Evolutionary conservation across 2,888 invertebrate genomes (phyloP), one percentile per base, ranked within the genome.

Genomic region (Morinoia aosen): DNA sequence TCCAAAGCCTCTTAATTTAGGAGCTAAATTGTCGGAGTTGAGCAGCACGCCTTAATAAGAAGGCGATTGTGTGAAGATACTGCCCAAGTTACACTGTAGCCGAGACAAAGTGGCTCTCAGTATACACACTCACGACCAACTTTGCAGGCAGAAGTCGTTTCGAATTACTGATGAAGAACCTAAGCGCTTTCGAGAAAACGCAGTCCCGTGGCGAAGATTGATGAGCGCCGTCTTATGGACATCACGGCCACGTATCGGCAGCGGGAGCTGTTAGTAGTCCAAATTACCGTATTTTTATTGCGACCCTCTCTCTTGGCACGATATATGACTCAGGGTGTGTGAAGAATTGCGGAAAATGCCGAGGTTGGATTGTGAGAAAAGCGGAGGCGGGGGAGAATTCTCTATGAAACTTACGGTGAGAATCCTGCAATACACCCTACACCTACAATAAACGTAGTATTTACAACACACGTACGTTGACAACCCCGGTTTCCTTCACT

Each of bases 61-160:
- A 93, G 93, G 93, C 57, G 93, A 93, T 93, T 93, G 93, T 93
- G 93, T 93, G 93, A 57, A 93, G 93, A 93, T 93, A 93, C 93
- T 39, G 93, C 93, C 5, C 57, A 93, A 93, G 93, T 93, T 93
- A 48, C 93, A 93, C 93, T 93, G 93, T 93, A 33, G 33, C 57
- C 57, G 57, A 56, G 93, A 93, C 48, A 93, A 93, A 93, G 93
- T 93, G 57, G 48, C 57, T 39, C 93, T 93, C 93, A 33, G 57
- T 57, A 57, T 93, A 93, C 93, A 93, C 93, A 56, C 93, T 57
- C 56, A 3, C 39, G 90, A 12, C 93, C 93, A n/a, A 33, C 93
- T 93, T 93, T 33, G 11, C 57, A 1, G 19, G 93, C 16, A 58
- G 10, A n/a, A 12, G 16, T 93, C 93, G 93, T 57, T 56, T 48